Conservation (phyloP, 2,113 vertebrate species). For the Ramphastos sulfuratus region DNA sequence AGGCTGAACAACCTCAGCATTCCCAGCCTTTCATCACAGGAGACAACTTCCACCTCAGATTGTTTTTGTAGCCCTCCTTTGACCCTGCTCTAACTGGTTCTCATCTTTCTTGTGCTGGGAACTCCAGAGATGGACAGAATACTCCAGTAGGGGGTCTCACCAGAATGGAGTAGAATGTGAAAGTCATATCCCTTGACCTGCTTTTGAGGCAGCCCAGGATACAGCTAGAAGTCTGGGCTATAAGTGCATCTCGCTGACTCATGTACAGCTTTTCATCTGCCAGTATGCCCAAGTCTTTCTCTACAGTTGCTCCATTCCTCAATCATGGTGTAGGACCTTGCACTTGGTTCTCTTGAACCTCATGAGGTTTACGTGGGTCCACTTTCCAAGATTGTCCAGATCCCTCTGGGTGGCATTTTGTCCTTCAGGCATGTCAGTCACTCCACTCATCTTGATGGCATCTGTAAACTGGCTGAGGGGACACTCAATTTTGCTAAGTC, state of each 20-base stretch:
- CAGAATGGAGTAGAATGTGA: neutral
- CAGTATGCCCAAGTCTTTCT: neutral
- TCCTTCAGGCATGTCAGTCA: fast-evolving
- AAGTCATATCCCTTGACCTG: neutral
- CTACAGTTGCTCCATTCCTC: fast-evolving
- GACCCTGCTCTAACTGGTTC: fast-evolving
- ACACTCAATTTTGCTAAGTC: neutral
- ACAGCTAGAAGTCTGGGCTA: neutral
- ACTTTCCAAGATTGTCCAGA: neutral
- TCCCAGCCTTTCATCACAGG: neutral
- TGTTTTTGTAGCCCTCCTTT: neutral
- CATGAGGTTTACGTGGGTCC: no score
- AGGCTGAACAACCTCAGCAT: neutral
- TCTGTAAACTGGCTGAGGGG: neutral
- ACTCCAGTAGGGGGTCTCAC: neutral
- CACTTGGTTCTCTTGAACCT: neutral
- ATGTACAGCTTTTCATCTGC: neutral
- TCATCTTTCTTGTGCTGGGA: neutral
- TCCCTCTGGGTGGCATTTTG: neutral
- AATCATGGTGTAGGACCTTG: neutral
- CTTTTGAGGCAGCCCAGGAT: neutral
- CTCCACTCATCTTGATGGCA: neutral
- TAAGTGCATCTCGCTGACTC: neutral
- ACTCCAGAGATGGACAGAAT: neutral
- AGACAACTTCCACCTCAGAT: neutral